Evolutionary conservation across 2,797 vertebrate species (phyloP).

Genomic region (Xiphophorus birchmanni): DNA sequence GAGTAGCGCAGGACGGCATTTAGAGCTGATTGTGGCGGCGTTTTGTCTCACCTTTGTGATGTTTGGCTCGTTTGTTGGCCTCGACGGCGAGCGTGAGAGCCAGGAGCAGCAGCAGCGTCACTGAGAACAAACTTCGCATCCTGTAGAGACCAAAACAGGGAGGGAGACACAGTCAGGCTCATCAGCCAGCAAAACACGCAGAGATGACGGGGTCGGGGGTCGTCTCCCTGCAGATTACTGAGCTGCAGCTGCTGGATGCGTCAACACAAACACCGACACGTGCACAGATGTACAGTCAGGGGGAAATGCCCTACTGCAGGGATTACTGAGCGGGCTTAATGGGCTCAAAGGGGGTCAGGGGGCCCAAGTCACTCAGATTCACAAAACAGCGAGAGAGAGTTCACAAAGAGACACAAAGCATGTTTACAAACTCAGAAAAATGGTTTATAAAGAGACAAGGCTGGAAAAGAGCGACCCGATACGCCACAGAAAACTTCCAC

Average conservation of each 20-base stretch:
- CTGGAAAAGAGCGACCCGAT: background rate
- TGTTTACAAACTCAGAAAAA: background rate
- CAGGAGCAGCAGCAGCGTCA: slow-evolving; percentile 79
- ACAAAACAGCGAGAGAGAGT: background rate
- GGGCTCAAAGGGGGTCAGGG: slow-evolving; percentile 11
- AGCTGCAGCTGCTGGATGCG: background rate
- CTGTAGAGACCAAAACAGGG: slow-evolving; percentile 64
- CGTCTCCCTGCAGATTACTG: background rate
- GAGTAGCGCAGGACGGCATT: too few relatives aligned
- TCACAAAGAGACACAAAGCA: background rate
- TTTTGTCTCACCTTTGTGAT: slow-evolving; percentile 57
- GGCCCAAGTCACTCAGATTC: background rate
- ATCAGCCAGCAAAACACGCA: background rate
- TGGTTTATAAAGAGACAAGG: background rate
- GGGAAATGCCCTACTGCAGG: background rate
- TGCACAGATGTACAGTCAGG: slow-evolving; percentile 4
- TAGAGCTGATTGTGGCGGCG: background rate
- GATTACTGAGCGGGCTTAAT: background rate
- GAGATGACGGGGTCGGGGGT: background rate
- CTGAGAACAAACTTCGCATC: slow-evolving; percentile 85
- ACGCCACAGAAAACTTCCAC: background rate
- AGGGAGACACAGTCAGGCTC: background rate
- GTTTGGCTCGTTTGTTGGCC: slow-evolving; percentile 68
- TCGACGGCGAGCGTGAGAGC: slow-evolving; percentile 80
- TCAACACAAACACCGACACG: slow-evolving; percentile 3